Evolutionary conservation across 2,888 invertebrate species (phyloP).

Genomic region (Trachelus tabidus): DNA sequence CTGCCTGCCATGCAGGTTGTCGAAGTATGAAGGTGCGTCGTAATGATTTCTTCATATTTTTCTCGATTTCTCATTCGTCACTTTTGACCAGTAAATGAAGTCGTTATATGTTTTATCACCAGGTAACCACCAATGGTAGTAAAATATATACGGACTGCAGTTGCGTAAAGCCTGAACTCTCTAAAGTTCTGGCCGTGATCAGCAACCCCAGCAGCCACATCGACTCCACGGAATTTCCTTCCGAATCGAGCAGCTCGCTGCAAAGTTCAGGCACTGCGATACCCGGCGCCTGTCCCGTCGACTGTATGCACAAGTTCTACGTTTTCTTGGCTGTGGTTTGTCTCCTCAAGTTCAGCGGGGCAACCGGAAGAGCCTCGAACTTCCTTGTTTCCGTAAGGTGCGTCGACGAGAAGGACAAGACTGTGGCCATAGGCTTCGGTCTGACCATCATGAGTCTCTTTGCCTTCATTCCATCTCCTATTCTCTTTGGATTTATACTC

Average conservation of each 20-base stretch:
- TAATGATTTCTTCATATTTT: background rate
- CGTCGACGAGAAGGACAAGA: constrained; percentile 79
- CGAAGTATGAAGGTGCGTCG: constrained; percentile 57
- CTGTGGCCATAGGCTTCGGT: constrained; percentile 78
- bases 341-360: constrained; percentile 71
- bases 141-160: constrained; percentile 67
- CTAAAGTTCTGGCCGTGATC: constrained; percentile 33
- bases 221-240: constrained; percentile 35
- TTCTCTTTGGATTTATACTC: constrained; percentile 79
- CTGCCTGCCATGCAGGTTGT: constrained; percentile 86
- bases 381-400: constrained; percentile 75
- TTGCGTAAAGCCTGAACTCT: constrained; percentile 61
- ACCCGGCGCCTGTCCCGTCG: constrained; percentile 70
- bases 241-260: constrained; percentile 31
- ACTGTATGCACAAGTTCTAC: constrained; percentile 70
- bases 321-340: constrained; percentile 70
- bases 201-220: constrained; percentile 10
- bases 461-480: constrained; percentile 81
- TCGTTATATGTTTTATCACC: background rate
- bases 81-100: background rate
- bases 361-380: constrained; percentile 73
- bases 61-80: background rate
- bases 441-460: constrained; percentile 77
- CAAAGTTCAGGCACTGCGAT: constrained; percentile 59
- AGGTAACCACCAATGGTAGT: constrained; percentile 33